phyloP scores from a whole-genome alignment of 2,113 vertebrate genomes.

The Callopanchax toddi region DNA sequence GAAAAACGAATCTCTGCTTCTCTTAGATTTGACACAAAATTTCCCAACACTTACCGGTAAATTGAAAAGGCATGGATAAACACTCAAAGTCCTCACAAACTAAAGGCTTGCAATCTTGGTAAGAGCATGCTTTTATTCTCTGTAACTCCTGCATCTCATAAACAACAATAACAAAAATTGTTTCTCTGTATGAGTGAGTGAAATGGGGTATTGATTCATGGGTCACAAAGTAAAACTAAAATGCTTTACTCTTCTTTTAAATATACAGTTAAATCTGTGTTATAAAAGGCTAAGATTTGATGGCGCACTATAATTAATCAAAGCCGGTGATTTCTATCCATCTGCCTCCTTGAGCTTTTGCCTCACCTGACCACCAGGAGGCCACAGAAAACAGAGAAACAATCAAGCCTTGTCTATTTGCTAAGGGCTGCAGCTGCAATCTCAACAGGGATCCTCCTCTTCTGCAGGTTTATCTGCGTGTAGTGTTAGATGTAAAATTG shows the following conservation, averaged over 20 bases:
- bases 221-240: too few relatives aligned
- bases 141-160: neutral
- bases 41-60: too few relatives aligned
- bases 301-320: neutral
- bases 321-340: neutral
- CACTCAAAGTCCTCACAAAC: too few relatives aligned
- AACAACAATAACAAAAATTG: too few relatives aligned
- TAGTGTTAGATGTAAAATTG: constrained; percentile 4
- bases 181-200: too few relatives aligned
- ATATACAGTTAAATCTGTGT: too few relatives aligned
- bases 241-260: too few relatives aligned
- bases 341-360: neutral
- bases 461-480: neutral
- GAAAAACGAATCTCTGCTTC: neutral
- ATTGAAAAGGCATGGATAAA: too few relatives aligned
- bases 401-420: neutral
- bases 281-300: too few relatives aligned
- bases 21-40: too few relatives aligned
- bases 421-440: neutral
- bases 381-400: constrained; percentile 13
- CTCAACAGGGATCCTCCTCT: constrained; percentile 11
- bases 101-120: too few relatives aligned
- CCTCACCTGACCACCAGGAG: constrained; percentile 58
- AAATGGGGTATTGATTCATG: too few relatives aligned
- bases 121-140: neutral